Evolutionary conservation across 2,888 invertebrate genomes (phyloP).

Genomic region (Acanthoscelides obtectus): DNA sequence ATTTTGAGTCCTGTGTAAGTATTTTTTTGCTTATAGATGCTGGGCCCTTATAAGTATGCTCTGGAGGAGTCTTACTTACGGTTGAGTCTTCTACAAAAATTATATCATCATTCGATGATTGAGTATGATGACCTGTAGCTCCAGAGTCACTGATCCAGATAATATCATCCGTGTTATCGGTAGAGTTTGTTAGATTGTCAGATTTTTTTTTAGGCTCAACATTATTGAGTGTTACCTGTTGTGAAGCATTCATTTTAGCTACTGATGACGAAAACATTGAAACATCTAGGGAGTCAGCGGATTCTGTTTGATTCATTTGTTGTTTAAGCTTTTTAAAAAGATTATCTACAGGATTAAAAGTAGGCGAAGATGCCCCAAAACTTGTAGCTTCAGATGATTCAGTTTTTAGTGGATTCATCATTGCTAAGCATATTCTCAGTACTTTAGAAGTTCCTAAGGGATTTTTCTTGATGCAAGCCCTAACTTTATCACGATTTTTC

Average conservation of each 20-base stretch:
- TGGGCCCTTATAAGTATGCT: background rate
- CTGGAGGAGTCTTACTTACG: conserved; percentile 1
- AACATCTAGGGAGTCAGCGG: background rate
- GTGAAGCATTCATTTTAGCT: background rate
- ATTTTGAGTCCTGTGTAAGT: background rate
- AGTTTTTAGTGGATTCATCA: background rate
- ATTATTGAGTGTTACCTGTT: background rate
- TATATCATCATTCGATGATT: conserved; percentile 5
- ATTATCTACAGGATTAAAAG: conserved; percentile 22
- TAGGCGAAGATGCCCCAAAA: conserved; percentile 7
- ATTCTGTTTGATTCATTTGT: background rate
- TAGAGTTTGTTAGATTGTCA: background rate
- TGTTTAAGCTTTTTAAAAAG: conserved; percentile 24
- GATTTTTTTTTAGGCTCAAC: background rate
- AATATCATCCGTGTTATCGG: conserved; percentile 1
- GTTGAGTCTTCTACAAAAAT: conserved; percentile 10
- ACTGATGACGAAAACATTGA: background rate
- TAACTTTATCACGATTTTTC: conserved; percentile 19
- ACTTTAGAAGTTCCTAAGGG: conserved; percentile 14
- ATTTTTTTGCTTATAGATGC: background rate
- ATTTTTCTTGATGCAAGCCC: conserved; percentile 19
- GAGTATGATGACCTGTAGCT: background rate
- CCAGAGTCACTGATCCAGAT: conserved; percentile 6
- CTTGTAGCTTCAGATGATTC: conserved; percentile 8
- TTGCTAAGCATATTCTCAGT: conserved; percentile 15